Conservation (phyloP, 2,888 invertebrate species). For the Thera obeliscata region DNA sequence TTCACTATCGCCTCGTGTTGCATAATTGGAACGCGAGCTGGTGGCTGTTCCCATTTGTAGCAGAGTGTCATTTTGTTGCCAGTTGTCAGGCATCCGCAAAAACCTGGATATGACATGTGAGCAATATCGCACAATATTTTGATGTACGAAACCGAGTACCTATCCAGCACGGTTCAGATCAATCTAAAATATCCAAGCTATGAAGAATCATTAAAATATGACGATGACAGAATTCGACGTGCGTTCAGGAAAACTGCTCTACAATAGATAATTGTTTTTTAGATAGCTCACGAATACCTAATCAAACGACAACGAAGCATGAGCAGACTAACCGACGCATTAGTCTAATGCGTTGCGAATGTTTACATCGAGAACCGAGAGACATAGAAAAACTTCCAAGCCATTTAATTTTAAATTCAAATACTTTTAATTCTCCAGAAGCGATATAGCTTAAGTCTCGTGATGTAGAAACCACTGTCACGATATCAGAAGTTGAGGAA, state of each 20-base stretch:
- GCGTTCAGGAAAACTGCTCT: conserved; percentile 10
- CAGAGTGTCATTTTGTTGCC: conserved; percentile 24
- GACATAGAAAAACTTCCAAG: conserved; percentile 46
- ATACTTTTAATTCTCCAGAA: conserved; percentile 47
- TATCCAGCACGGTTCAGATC: background rate
- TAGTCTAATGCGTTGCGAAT: conserved; percentile 34
- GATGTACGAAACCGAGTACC: background rate
- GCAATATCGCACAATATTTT: conserved; percentile 7
- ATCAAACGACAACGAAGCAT: conserved; percentile 19
- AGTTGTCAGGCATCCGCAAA: conserved; percentile 15
- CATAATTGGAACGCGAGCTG: conserved; percentile 41
- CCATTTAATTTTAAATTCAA: conserved; percentile 54
- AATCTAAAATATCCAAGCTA: background rate
- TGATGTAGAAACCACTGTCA: conserved; percentile 53
- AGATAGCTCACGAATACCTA: conserved; percentile 31
- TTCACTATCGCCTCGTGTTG: conserved; percentile 54
- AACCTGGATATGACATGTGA: conserved; percentile 22
- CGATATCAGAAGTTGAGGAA: conserved; percentile 45
- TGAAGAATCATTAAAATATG: background rate
- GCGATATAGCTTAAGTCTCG: conserved; percentile 46
- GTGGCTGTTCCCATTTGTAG: conserved; percentile 30
- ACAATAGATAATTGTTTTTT: conserved; percentile 23
- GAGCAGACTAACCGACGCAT: conserved; percentile 28
- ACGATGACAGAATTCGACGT: background rate
- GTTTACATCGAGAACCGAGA: conserved; percentile 27